Evolutionary conservation across 2,113 vertebrate genomes (phyloP).

Genomic region (Esox niger): DNA sequence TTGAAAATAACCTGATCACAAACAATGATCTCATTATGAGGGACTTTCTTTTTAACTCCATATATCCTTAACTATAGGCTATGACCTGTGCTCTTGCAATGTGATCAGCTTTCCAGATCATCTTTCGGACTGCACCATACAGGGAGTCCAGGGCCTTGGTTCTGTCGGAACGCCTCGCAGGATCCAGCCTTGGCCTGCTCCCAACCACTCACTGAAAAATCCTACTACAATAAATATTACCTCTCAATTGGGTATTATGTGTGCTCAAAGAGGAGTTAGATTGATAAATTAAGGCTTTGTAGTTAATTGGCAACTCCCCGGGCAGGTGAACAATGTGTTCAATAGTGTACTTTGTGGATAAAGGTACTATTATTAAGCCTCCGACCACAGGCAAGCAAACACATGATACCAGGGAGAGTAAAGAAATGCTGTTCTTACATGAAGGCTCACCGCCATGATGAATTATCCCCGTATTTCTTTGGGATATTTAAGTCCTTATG

Average conservation of each 20-base stretch:
- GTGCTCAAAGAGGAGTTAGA: slow-evolving; percentile 52
- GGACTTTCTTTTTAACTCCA: too few species aligned
- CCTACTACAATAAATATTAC: slow-evolving; percentile 60
- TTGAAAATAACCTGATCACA: too few species aligned
- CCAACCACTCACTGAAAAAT: slow-evolving; percentile 52
- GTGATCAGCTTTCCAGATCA: slow-evolving; percentile 22
- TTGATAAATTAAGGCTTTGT: slow-evolving; percentile 67
- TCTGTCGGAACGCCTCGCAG: slow-evolving; percentile 27
- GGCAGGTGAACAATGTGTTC: slow-evolving; percentile 59
- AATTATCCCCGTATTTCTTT: slow-evolving; percentile 52
- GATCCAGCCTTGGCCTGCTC: slow-evolving; percentile 39
- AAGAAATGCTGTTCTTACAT: slow-evolving; percentile 64
- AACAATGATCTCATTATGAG: too few species aligned
- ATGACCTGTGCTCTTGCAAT: neutral
- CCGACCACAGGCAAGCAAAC: slow-evolving; percentile 60
- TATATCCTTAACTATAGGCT: too few species aligned
- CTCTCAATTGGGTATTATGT: slow-evolving; percentile 57
- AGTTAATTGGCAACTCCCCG: slow-evolving; percentile 58
- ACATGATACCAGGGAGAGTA: slow-evolving; percentile 68
- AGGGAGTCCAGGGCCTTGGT: slow-evolving; percentile 10
- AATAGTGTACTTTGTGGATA: slow-evolving; percentile 57
- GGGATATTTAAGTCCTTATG: slow-evolving; percentile 53
- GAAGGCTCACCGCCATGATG: slow-evolving; percentile 64
- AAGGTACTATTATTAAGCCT: slow-evolving; percentile 55
- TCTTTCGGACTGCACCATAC: slow-evolving; percentile 28